Percentiles rank a stretch among this genome's conserved stretches.
phyloP scores from a whole-genome alignment of 2,888 invertebrate species.

The Cyclophora punctaria region DNA sequence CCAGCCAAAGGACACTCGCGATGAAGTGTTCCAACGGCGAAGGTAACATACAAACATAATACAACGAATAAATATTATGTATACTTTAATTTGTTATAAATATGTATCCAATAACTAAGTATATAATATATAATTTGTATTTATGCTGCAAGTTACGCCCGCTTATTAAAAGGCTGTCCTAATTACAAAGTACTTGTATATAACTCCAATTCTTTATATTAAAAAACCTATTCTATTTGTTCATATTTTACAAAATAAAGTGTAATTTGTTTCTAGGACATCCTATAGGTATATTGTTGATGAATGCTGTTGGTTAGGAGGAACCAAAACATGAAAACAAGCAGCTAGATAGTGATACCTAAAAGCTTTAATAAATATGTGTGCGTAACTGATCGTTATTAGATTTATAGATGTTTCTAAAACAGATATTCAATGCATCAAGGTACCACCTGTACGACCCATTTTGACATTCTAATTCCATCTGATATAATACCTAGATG shows the following conservation, averaged over 20 bases:
- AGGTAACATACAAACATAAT: slow-evolving; percentile 45
- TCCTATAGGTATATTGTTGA: slow-evolving; percentile 7
- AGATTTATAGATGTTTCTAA: slow-evolving; percentile 11
- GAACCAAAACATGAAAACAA: slow-evolving; percentile 1
- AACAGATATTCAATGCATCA: slow-evolving; percentile 7
- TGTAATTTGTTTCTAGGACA: slow-evolving; percentile 2
- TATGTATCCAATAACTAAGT: slow-evolving; percentile 7
- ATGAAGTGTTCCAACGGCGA: slow-evolving; percentile 62
- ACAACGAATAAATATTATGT: slow-evolving; percentile 10
- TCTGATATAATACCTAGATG: slow-evolving; percentile 6
- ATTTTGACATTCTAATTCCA: too few species aligned
- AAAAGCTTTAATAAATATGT: slow-evolving; percentile 14
- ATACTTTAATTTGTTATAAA: slow-evolving; percentile 13
- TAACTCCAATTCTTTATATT: too few species aligned
- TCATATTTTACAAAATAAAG: too few species aligned
- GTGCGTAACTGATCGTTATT: slow-evolving; percentile 9
- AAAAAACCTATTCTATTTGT: too few species aligned
- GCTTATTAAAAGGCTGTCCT: slow-evolving; percentile 15
- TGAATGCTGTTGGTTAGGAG: slow-evolving; percentile 9
- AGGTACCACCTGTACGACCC: neutral
- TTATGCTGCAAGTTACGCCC: slow-evolving; percentile 13
- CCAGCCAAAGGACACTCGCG: slow-evolving; percentile 58
- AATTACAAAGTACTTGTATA: slow-evolving; percentile 4
- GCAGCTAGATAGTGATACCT: slow-evolving; percentile 5
- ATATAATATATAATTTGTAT: slow-evolving; percentile 8